Conservation (phyloP, 2,888 invertebrate genomes). For the Petrolisthes cinctipes region DNA sequence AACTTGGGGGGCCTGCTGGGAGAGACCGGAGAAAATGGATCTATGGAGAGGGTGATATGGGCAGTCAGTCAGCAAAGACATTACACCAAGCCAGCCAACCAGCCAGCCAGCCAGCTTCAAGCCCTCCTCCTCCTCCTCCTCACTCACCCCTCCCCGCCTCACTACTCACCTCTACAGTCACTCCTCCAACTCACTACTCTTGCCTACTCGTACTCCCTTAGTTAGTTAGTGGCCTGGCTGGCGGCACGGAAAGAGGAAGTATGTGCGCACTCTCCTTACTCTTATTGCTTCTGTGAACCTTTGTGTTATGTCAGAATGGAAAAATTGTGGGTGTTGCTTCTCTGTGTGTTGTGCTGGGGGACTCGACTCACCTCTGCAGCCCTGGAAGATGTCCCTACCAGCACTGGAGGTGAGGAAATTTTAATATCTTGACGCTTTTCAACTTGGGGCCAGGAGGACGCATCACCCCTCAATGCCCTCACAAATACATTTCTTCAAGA, state of each 20-base stretch:
- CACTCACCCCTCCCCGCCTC: background rate
- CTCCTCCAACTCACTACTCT: background rate
- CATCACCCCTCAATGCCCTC: background rate
- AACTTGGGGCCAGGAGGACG: background rate
- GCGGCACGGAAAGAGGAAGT: constrained; percentile 14
- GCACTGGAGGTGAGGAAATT: constrained; percentile 7
- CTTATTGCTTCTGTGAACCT: constrained; percentile 22
- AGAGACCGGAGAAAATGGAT: background rate
- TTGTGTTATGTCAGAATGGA: constrained; percentile 14
- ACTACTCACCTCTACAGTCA: background rate
- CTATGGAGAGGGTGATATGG: background rate
- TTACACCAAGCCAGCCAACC: background rate
- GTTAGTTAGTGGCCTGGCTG: constrained; percentile 4
- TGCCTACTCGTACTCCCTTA: background rate
- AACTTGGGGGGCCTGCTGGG: background rate
- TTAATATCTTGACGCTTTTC: background rate
- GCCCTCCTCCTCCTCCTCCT: background rate
- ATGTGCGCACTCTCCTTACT: background rate
- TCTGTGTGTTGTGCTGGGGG: background rate
- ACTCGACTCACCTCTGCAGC: background rate
- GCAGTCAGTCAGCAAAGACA: background rate
- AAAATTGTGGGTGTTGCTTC: background rate
- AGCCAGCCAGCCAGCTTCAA: background rate
- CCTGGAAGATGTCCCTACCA: background rate
- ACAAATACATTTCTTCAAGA: background rate